Conservation (phyloP, 1,140 invertebrate species). For the Sarcophaga peregrina region DNA sequence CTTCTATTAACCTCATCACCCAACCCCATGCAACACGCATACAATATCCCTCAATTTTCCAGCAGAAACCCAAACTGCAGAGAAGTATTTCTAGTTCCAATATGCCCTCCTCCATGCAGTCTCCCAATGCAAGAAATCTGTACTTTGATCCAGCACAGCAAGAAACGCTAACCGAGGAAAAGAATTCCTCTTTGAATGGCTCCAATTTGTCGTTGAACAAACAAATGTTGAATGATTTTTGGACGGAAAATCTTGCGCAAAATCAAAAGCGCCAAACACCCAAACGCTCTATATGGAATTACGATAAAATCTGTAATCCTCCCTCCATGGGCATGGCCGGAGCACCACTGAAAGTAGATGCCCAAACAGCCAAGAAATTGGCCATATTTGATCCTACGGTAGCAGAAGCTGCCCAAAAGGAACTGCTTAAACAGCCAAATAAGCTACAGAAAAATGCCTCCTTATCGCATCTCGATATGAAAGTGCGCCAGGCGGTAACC, state of each 20-base stretch:
- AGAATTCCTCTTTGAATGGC: constrained; percentile 50
- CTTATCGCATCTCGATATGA: constrained; percentile 61
- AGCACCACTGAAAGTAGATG: constrained; percentile 60
- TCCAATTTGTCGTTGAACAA: constrained; percentile 63
- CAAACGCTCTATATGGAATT: constrained; percentile 64
- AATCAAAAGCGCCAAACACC: constrained; percentile 61
- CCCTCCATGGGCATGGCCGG: constrained; percentile 56
- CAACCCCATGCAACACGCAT: not conserved
- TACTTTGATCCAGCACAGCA: not conserved
- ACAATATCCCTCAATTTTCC: constrained; percentile 62
- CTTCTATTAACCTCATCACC: constrained; percentile 46
- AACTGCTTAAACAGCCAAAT: constrained; percentile 56
- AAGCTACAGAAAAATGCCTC: constrained; percentile 64
- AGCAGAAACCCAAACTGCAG: constrained; percentile 54
- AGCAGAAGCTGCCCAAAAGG: constrained; percentile 59
- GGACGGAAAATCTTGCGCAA: constrained; percentile 61
- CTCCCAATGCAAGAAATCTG: not conserved
- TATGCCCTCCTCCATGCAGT: constrained; percentile 50
- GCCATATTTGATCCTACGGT: constrained; percentile 63
- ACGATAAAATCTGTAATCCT: constrained; percentile 63
- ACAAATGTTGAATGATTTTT: constrained; percentile 65
- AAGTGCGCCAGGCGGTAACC: constrained; percentile 62
- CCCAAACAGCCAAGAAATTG: constrained; percentile 62
- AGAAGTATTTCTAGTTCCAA: constrained; percentile 63
- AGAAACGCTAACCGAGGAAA: not conserved